A percentile compares a stretch with the other conserved stretches of the same genome.
Conservation (phyloP, 2,113 vertebrate genomes). For the Micronycteris hirsuta region DNA sequence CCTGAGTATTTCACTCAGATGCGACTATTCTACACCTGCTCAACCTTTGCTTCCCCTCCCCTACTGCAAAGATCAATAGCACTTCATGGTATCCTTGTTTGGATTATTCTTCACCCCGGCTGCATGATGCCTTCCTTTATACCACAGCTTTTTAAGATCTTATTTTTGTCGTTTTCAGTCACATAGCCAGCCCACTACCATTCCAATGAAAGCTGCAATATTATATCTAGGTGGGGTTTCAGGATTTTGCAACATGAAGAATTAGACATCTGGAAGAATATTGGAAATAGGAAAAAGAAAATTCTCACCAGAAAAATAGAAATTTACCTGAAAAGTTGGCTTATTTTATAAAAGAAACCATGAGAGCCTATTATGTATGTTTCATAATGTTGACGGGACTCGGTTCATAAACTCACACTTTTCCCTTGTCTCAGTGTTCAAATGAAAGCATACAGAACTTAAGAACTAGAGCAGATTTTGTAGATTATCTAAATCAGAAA, state of each 20-base stretch:
- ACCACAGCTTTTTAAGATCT: neutral
- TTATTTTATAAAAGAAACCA: neutral
- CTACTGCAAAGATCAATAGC: fast-evolving
- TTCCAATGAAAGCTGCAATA: neutral
- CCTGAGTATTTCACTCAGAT: neutral
- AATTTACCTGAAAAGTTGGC: neutral
- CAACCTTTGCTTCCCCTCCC: fast-evolving
- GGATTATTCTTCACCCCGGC: neutral
- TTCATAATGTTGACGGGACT: neutral
- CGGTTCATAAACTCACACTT: neutral
- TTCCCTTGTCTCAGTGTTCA: neutral
- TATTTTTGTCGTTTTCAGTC: neutral
- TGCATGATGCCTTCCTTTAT: neutral
- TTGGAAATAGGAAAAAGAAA: neutral
- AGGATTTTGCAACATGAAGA: neutral
- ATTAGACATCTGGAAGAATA: neutral
- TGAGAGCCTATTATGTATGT: neutral
- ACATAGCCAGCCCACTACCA: neutral
- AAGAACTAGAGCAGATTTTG: neutral
- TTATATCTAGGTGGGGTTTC: neutral
- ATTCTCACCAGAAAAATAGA: neutral
- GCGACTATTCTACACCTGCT: neutral
- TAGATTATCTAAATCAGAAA: neutral
- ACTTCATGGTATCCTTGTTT: neutral
- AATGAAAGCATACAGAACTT: neutral